phyloP scores from a whole-genome alignment of 2,797 vertebrate species.

The Bovichtus diacanthus region DNA sequence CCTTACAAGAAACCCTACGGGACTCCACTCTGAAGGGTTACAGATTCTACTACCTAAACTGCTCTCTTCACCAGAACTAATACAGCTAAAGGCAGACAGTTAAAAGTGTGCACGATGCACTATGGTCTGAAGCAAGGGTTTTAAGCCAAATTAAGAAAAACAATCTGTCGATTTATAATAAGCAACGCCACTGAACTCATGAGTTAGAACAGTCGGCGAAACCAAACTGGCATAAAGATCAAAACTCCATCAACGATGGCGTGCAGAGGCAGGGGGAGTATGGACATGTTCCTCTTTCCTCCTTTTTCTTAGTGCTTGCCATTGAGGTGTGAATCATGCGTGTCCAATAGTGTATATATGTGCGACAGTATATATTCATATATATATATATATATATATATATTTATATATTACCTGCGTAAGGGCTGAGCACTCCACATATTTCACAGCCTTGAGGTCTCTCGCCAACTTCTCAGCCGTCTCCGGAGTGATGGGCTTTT shows the following conservation, averaged over 20 bases:
- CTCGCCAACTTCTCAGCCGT: constrained; percentile 87
- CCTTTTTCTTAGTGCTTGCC: constrained; percentile 67
- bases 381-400: not conserved
- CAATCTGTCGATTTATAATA: not conserved
- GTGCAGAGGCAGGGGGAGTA: constrained; percentile 46
- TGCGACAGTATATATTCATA: not conserved
- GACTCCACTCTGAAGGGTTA: not conserved
- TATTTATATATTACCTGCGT: constrained; percentile 80
- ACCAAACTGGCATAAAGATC: constrained; percentile 38
- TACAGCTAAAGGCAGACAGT: not conserved
- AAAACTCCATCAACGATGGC: constrained; percentile 12
- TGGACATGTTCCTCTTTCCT: constrained; percentile 63
- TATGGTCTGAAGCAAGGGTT: not conserved
- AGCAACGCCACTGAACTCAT: not conserved
- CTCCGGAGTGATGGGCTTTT: constrained; percentile 88
- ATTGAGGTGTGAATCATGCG: not conserved
- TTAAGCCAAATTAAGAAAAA: not conserved
- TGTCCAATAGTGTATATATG: not conserved
- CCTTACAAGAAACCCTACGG: not conserved
- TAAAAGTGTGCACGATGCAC: not conserved
- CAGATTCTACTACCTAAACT: not conserved
- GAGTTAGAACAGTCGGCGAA: not conserved
- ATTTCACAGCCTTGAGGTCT: constrained; percentile 89
- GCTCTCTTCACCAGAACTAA: not conserved
- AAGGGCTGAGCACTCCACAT: constrained; percentile 88